Evolutionary conservation across 2,797 vertebrate species (phyloP).

Genomic region (Centropyge bicolor): DNA sequence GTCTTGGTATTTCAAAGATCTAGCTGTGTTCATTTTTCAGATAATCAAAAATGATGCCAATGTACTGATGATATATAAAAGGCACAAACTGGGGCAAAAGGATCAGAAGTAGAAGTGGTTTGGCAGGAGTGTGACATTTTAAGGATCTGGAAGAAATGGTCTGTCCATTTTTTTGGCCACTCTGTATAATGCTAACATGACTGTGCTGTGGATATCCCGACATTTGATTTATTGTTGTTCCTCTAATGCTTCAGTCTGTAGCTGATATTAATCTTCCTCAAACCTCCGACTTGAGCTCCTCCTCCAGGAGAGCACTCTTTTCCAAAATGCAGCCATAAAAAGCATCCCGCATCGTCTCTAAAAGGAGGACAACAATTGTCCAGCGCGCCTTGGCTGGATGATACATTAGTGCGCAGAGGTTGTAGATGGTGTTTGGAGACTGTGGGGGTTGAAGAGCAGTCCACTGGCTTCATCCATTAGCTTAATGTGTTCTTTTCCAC

Average conservation of each 20-base stretch:
- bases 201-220: neutral
- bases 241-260: neutral
- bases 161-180: neutral
- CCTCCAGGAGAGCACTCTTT: conserved; percentile 15
- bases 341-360: conserved; percentile 34
- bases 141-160: neutral
- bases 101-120: conserved; percentile 7
- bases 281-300: neutral
- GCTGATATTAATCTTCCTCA: conserved; percentile 11
- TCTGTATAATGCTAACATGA: neutral
- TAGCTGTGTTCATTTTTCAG: neutral
- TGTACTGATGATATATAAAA: neutral
- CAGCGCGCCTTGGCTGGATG: conserved; percentile 41
- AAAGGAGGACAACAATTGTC: conserved; percentile 40
- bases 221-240: neutral
- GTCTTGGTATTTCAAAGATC: neutral
- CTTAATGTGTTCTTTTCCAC: conserved; percentile 75
- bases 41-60: neutral
- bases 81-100: neutral
- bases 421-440: conserved; percentile 59
- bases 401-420: conserved; percentile 69
- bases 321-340: conserved; percentile 50
- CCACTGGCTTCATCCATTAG: conserved; percentile 77
- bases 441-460: conserved; percentile 56
- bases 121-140: neutral